Evolutionary conservation across 2,888 invertebrate genomes (phyloP).

Genomic region (Subacronicta megacephala): DNA sequence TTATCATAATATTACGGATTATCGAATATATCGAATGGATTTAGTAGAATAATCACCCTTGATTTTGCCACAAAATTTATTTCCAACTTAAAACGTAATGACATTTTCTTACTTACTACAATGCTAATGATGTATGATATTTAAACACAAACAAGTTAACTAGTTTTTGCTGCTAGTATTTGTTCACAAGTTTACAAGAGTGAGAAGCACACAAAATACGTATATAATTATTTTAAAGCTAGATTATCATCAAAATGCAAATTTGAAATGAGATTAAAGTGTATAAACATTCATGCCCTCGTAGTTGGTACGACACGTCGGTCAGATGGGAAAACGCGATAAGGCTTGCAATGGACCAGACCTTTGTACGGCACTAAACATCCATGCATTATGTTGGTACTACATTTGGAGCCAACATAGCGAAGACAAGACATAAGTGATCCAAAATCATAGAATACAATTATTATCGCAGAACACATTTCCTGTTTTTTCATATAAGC

Average conservation of each 20-base stretch:
- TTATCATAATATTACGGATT: neutral
- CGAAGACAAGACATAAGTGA: slow-evolving; percentile 8
- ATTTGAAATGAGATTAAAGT: slow-evolving; percentile 48
- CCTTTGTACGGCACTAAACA: slow-evolving; percentile 36
- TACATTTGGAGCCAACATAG: neutral
- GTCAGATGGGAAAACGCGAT: slow-evolving; percentile 54
- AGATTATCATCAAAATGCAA: slow-evolving; percentile 57
- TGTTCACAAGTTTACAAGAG: neutral
- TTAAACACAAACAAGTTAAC: too few species aligned
- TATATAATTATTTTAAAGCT: slow-evolving; percentile 42
- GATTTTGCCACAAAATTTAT: too few species aligned
- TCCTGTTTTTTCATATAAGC: slow-evolving; percentile 1
- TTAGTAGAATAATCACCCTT: neutral
- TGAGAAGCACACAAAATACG: slow-evolving; percentile 6
- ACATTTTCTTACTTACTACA: too few species aligned
- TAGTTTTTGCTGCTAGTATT: too few species aligned
- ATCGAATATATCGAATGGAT: slow-evolving; percentile 5
- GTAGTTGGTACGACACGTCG: slow-evolving; percentile 19
- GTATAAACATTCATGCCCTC: slow-evolving; percentile 58
- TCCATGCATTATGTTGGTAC: slow-evolving; percentile 21
- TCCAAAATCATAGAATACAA: slow-evolving; percentile 5
- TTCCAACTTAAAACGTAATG: too few species aligned
- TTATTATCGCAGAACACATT: slow-evolving; percentile 6
- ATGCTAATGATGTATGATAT: too few species aligned
- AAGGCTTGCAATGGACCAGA: slow-evolving; percentile 29